Evolutionary conservation across 2,888 invertebrate genomes (phyloP), one percentile per base, ranked within the genome.

Genomic region (Syrphus vitripennis): DNA sequence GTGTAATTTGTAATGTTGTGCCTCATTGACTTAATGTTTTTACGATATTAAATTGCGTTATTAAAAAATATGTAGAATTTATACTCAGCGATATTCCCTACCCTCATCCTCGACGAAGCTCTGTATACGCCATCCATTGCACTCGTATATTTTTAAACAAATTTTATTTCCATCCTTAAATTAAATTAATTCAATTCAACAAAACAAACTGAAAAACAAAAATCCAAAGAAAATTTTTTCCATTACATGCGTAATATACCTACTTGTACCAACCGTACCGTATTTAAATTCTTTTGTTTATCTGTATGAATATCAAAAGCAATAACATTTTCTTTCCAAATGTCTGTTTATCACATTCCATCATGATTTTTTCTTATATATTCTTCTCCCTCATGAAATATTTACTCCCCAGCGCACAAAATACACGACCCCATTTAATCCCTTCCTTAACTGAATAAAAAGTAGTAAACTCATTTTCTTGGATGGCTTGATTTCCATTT

Each of bases 401-500:
- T 34, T 24, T 40, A 21, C n/a, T 61, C 26, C 9, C n/a, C n/a
- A n/a, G n/a, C 1, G 3, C 2, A 37, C 50, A 50, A 21, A 29
- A 40, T 42, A 29, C 21, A 63, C 34, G 14, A 26, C 45, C 55
- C 40, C 63, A 45, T 57, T 67, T 57, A 34, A 24, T 61, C 40
- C 31, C 37, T 70, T 70, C 45, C 31, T 50, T 77, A 50, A 77
- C 24, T 70, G 69, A 61, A 77, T 77, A 61, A 61, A 61, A 69
- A 61, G 59, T 50, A 67, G 21, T 59, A 67, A 80, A 67, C 57
- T 74, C 40, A 75, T 59, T 80, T 67, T n/a, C 19, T 69, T 55
- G 45, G 37, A 75, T 76, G 70, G 42, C 53, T 70, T 69, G 61
- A 78, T 72, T 53, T 74, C 67, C 83, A 61, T 70, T 74, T 81